phyloP scores from a whole-genome alignment of 2,797 vertebrate species.

The Microcaecilia unicolor region DNA sequence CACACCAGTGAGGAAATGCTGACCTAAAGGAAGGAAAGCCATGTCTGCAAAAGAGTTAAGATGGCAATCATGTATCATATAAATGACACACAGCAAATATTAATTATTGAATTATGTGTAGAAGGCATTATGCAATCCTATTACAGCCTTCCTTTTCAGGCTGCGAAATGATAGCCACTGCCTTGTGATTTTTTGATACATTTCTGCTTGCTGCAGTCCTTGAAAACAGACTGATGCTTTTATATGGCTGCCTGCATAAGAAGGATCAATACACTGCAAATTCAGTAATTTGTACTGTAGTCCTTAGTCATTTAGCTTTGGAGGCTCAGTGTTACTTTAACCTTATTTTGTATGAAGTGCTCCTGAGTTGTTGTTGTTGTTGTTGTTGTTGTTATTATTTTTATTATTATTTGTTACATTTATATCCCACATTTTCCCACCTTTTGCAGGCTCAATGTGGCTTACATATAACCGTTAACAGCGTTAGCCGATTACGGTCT shows the following conservation, averaged over 20 bases:
- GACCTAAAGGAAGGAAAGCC: too few relatives aligned
- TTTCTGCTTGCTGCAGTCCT: constrained; percentile 5
- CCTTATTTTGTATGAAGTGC: too few relatives aligned
- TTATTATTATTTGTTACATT: too few relatives aligned
- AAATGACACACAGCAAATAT: neutral
- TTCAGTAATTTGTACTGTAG: neutral
- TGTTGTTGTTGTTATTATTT: too few relatives aligned
- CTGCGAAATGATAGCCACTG: constrained; percentile 5
- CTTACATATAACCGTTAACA: too few relatives aligned
- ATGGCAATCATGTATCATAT: neutral
- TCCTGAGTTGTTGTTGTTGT: too few relatives aligned
- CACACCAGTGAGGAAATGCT: too few relatives aligned
- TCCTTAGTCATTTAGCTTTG: neutral
- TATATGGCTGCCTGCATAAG: fast-evolving
- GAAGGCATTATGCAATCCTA: neutral
- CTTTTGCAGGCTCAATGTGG: too few relatives aligned
- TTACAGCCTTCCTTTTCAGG: constrained; percentile 1
- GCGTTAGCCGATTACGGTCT: too few relatives aligned
- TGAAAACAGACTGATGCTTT: neutral
- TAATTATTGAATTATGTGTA: neutral
- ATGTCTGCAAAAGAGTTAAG: too few relatives aligned
- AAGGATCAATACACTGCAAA: fast-evolving
- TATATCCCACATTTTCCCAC: too few relatives aligned
- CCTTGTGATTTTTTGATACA: neutral
- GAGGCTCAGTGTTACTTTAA: too few relatives aligned